These are phyloP conservation scores for Phalloptychus januarius DNA, from an alignment of 2,797 vertebrate species.

Conservation along the genomic window DNA sequence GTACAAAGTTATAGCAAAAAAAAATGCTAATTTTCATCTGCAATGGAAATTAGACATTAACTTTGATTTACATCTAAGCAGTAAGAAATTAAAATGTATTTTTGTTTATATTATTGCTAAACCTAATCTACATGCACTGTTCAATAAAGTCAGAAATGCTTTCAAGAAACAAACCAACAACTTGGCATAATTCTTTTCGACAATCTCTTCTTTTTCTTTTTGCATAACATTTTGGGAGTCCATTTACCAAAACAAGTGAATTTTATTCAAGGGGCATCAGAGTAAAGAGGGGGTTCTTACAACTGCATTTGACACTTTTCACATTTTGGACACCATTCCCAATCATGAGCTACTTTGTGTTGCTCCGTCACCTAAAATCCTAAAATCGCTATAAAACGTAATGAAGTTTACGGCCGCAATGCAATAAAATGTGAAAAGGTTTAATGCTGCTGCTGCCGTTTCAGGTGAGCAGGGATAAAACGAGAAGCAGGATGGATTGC, in stretches of 20 bases:
- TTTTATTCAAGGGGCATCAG: neutral
- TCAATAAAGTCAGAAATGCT: no score
- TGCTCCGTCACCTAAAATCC: neutral
- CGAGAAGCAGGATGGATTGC: neutral
- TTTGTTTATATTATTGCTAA: no score
- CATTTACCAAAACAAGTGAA: neutral
- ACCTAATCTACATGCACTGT: no score
- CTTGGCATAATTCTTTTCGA: neutral
- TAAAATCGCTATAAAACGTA: neutral
- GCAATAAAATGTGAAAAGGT: neutral
- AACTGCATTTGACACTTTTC: neutral
- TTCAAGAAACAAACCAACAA: no score
- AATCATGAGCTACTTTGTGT: neutral
- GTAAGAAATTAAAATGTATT: no score
- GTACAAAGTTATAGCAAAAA: no score
- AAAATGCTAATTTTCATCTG: no score
- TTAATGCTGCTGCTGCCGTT: neutral
- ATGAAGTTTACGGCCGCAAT: neutral
- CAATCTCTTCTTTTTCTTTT: neutral
- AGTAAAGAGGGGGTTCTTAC: neutral
- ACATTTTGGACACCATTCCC: neutral
- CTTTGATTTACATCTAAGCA: no score
- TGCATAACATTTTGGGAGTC: neutral
- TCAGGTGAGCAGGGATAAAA: conserved; percentile 6
- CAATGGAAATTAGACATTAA: no score